phyloP scores from a whole-genome alignment of 2,797 vertebrate species.

The Ptychobarbus kaznakovi region DNA sequence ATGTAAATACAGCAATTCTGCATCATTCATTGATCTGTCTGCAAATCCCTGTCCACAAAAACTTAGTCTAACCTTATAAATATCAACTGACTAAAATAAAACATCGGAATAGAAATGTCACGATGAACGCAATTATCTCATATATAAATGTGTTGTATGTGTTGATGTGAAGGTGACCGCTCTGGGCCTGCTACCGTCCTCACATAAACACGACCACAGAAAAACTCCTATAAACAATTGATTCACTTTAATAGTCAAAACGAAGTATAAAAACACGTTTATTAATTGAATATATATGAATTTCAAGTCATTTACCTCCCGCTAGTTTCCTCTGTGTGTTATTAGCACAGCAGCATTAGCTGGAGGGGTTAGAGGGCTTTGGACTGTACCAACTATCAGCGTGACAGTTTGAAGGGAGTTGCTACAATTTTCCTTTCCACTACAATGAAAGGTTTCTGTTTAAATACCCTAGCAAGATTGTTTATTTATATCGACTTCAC shows the following conservation, averaged over 20 bases:
- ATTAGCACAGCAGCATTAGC: slow-evolving; percentile 54
- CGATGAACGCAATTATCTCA: not conserved
- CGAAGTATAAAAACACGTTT: not conserved
- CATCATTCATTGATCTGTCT: not conserved
- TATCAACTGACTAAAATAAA: not conserved
- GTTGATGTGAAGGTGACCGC: slow-evolving; percentile 36
- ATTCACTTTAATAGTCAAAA: not conserved
- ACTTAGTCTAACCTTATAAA: not conserved
- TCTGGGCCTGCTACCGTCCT: not conserved
- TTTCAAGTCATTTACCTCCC: not conserved
- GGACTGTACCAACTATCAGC: slow-evolving; percentile 71
- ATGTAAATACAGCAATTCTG: not conserved
- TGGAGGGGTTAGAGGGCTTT: slow-evolving; percentile 70
- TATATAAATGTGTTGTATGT: not conserved
- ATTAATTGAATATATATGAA: not conserved
- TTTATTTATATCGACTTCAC: not conserved
- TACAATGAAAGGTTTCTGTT: not conserved
- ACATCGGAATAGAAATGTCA: not conserved
- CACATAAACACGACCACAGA: not conserved
- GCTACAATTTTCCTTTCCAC: not conserved
- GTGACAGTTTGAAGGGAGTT: not conserved
- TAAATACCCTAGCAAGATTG: not conserved
- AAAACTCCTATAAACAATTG: too few species aligned
- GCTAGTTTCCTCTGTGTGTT: slow-evolving; percentile 11
- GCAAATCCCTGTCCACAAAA: not conserved